Evolutionary conservation across 2,888 invertebrate species (phyloP).

Genomic region (Cataglyphis altisquamis): DNA sequence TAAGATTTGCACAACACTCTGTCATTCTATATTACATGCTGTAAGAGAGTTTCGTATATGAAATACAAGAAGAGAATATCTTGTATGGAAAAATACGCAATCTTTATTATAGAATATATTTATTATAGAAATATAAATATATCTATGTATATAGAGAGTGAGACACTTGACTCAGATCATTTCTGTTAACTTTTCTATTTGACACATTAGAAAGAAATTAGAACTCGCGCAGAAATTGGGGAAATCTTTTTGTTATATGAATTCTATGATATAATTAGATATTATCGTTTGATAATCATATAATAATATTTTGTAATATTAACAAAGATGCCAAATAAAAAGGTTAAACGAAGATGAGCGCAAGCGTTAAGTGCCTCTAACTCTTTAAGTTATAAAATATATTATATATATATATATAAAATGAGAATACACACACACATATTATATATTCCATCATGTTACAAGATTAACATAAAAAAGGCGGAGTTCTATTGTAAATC

Average conservation of each 20-base stretch:
- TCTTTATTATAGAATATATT: constrained; percentile 46
- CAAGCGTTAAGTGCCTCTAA: constrained; percentile 15
- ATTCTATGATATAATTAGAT: background rate
- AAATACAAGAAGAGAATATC: constrained; percentile 26
- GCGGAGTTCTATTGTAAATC: constrained; percentile 11
- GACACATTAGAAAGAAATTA: background rate
- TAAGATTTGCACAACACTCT: constrained; percentile 6
- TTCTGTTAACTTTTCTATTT: background rate
- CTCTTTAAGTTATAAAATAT: background rate
- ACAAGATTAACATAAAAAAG: constrained; percentile 5
- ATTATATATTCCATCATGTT: background rate
- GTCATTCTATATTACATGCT: constrained; percentile 18
- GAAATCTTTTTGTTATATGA: background rate
- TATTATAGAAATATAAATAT: constrained; percentile 37
- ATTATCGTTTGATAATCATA: background rate
- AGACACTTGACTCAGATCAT: constrained; percentile 4
- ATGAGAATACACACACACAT: background rate
- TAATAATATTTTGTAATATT: background rate
- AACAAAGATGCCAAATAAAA: constrained; percentile 20
- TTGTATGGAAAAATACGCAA: background rate
- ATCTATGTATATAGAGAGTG: background rate
- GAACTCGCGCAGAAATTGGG: background rate
- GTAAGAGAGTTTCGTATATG: constrained; percentile 36
- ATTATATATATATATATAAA: constrained; percentile 17
- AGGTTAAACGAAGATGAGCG: background rate